phyloP scores from a whole-genome alignment of 1,140 invertebrate species.

The Brachionus sp. region DNA sequence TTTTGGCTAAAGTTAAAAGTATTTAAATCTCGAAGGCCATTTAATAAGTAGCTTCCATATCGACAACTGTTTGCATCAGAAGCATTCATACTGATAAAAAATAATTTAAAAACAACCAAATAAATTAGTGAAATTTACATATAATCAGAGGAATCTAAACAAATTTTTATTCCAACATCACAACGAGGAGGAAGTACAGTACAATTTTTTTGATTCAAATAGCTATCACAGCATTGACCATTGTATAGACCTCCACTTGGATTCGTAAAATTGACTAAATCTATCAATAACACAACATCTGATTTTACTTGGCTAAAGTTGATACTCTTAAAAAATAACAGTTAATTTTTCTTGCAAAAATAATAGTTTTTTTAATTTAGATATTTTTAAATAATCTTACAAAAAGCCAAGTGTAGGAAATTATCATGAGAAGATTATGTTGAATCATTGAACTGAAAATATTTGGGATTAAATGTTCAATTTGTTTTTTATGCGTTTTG shows the following conservation, averaged over 20 bases:
- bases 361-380: background rate
- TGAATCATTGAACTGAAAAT: background rate
- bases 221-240: conserved; percentile 30
- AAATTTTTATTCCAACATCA: conserved; percentile 36
- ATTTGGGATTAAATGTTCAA: background rate
- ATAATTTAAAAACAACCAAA: background rate
- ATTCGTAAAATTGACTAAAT: conserved; percentile 35
- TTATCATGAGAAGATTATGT: background rate
- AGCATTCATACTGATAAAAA: background rate
- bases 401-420: background rate
- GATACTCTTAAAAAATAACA: conserved; percentile 3
- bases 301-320: background rate
- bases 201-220: background rate
- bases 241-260: conserved; percentile 18
- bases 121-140: background rate
- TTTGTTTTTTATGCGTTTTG: background rate
- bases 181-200: background rate
- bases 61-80: background rate
- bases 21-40: conserved; percentile 1
- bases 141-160: conserved; percentile 15
- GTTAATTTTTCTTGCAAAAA: background rate
- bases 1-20: conserved; percentile 18
- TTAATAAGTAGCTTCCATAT: conserved; percentile 11
- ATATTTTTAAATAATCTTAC: background rate
- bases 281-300: conserved; percentile 27